phyloP scores from a whole-genome alignment of 2,113 vertebrate genomes.

The Puffinus mauretanicus region DNA sequence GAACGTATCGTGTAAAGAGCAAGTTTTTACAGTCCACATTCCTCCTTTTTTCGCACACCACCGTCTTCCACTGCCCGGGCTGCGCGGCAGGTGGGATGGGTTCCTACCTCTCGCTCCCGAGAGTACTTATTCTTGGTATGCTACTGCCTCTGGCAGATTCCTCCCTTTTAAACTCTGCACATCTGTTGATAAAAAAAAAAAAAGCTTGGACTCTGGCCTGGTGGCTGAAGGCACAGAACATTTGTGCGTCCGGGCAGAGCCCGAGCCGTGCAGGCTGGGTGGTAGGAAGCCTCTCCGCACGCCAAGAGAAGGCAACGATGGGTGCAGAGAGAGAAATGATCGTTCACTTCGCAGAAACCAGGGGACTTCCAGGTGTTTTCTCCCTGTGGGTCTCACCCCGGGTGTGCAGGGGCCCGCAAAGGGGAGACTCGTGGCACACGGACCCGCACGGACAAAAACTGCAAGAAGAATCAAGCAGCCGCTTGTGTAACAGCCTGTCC shows the following conservation, averaged over 20 bases:
- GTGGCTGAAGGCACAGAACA: not conserved
- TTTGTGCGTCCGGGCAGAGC: not conserved
- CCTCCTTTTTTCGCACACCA: not conserved
- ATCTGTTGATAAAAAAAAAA: slow-evolving; percentile 17
- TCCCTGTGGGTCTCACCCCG: not conserved
- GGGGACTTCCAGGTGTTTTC: not conserved
- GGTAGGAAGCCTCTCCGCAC: not conserved
- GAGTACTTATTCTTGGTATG: not conserved
- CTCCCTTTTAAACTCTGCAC: slow-evolving; percentile 16
- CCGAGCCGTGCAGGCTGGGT: not conserved
- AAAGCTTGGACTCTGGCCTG: not conserved
- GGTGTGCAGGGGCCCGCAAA: not conserved
- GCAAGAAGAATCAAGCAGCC: not conserved
- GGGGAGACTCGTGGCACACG: not conserved
- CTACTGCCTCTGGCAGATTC: slow-evolving; percentile 54
- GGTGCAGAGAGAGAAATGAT: not conserved
- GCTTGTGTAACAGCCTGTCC: not conserved
- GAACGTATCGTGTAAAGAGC: not conserved
- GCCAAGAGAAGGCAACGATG: rapidly evolving
- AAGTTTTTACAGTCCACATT: slow-evolving; percentile 24
- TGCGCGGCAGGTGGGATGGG: not conserved
- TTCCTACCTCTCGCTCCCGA: not conserved
- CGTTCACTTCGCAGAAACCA: not conserved
- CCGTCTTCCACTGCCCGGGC: not conserved
- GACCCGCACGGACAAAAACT: rapidly evolving